phyloP scores from a whole-genome alignment of 2,113 vertebrate genomes.

The Rhinogobius similis region DNA sequence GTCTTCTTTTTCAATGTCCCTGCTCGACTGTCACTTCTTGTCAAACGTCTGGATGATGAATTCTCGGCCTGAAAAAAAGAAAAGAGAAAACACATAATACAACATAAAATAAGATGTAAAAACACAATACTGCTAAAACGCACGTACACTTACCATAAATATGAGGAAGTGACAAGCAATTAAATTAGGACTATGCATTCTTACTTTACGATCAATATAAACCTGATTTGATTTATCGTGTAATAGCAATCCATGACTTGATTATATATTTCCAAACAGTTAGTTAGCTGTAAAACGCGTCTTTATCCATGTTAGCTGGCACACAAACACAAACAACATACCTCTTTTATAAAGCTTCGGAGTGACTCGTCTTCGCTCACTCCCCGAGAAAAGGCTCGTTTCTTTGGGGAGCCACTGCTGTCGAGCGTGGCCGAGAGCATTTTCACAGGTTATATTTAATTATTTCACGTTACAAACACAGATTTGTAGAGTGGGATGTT shows the following conservation, averaged over 20 bases:
- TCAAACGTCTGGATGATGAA: constrained; percentile 68
- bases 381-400: constrained; percentile 72
- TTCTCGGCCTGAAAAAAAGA: constrained; percentile 60
- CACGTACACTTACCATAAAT: neutral
- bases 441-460: constrained; percentile 16
- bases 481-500: neutral
- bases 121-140: neutral
- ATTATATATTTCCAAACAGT: neutral
- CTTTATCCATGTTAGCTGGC: neutral
- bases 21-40: constrained; percentile 73
- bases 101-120: neutral
- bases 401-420: constrained; percentile 68
- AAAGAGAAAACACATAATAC: neutral
- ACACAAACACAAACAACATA: constrained; percentile 31
- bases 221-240: too few species aligned
- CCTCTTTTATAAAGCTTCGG: constrained; percentile 77
- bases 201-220: neutral
- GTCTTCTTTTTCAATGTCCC: constrained; percentile 66
- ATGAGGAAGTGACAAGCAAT: neutral
- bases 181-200: neutral
- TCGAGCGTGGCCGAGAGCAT: constrained; percentile 75
- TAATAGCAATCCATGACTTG: neutral
- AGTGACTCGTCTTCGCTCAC: constrained; percentile 81
- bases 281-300: too few species aligned
- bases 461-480: constrained; percentile 49